Conservation (phyloP, 2,888 invertebrate genomes). For the Quadroppia sp. region DNA sequence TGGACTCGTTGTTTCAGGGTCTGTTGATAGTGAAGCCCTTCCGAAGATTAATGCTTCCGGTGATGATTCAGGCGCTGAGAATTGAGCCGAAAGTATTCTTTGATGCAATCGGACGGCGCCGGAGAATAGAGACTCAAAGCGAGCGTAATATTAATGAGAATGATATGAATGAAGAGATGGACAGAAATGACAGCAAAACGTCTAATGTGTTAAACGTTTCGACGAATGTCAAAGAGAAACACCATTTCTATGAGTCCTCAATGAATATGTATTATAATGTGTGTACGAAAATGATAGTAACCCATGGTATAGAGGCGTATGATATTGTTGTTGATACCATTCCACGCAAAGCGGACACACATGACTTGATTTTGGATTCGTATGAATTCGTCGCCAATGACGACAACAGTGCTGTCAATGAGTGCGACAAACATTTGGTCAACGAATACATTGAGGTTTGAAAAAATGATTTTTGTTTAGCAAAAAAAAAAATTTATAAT, state of each 20-base stretch:
- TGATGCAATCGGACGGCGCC: conserved; percentile 34
- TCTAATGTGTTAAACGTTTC: not conserved
- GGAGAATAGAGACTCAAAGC: not conserved
- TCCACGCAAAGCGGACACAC: not conserved
- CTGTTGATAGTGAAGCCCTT: conserved; percentile 71
- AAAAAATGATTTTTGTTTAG: not conserved
- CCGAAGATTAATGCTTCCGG: conserved; percentile 80
- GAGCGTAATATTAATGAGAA: not conserved
- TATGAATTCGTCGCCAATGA: conserved; percentile 12
- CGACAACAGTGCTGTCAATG: not conserved
- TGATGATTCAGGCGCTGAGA: conserved; percentile 72
- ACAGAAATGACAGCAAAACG: not conserved
- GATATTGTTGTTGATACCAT: not conserved
- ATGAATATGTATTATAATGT: not conserved
- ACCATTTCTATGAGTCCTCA: not conserved
- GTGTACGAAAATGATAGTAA: not conserved
- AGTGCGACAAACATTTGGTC: not conserved
- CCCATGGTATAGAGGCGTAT: conserved; percentile 11
- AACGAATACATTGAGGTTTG: not conserved
- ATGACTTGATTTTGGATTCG: not conserved
- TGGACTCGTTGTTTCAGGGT: conserved; percentile 95
- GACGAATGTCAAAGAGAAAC: not conserved
- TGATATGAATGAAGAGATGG: not conserved
- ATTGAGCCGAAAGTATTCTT: conserved; percentile 72
- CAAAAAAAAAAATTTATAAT: not conserved